A percentile compares a stretch with the other conserved stretches of the same genome.
These are phyloP conservation scores for Tursiops truncatus DNA, from an alignment of 2,113 vertebrate species.

Conservation along the genomic window DNA sequence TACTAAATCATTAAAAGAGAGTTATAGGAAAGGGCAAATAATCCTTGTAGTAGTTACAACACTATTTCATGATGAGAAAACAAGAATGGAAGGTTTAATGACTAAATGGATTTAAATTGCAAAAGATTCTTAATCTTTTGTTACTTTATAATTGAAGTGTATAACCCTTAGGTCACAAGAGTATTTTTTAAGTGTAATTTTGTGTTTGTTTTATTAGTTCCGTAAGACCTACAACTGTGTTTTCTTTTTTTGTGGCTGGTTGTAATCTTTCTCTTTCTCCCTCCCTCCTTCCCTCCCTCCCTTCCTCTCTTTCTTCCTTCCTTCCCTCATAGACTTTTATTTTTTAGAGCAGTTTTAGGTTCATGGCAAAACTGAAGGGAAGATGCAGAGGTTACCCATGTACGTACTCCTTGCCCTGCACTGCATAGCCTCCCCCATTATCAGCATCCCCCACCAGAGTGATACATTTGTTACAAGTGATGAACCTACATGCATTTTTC, in stretches of 20 bases:
- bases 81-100: constrained; percentile 14
- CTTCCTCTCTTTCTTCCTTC: neutral
- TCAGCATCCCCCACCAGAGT: neutral
- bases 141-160: neutral
- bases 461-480: neutral
- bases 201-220: neutral
- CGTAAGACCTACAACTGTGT: neutral
- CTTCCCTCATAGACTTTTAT: neutral
- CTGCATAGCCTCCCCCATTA: neutral
- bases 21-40: constrained; percentile 40
- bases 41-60: constrained; percentile 2
- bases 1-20: constrained; percentile 45
- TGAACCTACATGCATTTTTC: neutral
- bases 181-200: constrained; percentile 14
- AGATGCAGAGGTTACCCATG: neutral
- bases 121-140: constrained; percentile 32
- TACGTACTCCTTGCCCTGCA: neutral
- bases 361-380: neutral
- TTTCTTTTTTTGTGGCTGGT: neutral
- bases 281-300: neutral
- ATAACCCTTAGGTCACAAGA: neutral
- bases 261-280: neutral
- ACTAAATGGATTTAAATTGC: constrained; percentile 26
- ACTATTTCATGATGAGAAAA: constrained; percentile 41
- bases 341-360: neutral